Percentiles rank a stretch among this genome's conserved stretches.
These are phyloP conservation scores for Dipodomys ordii DNA, from an alignment of 2,113 vertebrate species.

Conservation along the genomic window DNA sequence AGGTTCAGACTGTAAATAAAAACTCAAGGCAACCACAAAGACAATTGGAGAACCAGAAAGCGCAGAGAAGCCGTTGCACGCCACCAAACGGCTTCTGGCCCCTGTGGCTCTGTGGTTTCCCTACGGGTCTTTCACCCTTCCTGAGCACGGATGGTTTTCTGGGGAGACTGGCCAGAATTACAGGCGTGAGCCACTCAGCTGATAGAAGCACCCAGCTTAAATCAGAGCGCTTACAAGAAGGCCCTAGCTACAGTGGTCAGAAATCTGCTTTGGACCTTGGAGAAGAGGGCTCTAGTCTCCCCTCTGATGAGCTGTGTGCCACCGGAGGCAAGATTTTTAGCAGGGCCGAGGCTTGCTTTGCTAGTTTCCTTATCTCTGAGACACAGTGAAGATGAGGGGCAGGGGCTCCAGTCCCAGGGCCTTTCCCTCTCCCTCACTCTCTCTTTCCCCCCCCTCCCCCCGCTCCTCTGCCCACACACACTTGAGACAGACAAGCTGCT, in stretches of 20 bases:
- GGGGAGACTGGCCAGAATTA: too few relatives aligned
- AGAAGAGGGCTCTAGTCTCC: not conserved
- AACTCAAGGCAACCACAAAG: not conserved
- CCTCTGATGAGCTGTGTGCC: not conserved
- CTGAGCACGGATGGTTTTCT: not conserved
- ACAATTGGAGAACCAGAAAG: accelerated
- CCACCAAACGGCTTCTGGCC: too few relatives aligned
- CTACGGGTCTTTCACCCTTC: not conserved
- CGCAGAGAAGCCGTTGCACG: accelerated
- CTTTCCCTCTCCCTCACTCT: slow-evolving; percentile 10
- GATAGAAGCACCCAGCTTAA: too few relatives aligned
- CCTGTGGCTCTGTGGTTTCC: not conserved
- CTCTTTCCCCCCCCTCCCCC: not conserved
- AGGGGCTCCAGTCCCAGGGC: too few relatives aligned
- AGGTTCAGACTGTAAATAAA: too few relatives aligned
- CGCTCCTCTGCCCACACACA: slow-evolving; percentile 47
- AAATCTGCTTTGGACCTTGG: not conserved
- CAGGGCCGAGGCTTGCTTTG: not conserved
- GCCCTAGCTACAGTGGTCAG: too few relatives aligned
- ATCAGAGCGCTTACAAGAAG: not conserved
- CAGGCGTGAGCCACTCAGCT: too few relatives aligned
- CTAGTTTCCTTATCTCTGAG: not conserved
- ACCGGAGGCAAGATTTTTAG: not conserved
- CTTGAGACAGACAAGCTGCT: slow-evolving; percentile 76
- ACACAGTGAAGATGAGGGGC: too few relatives aligned